A percentile compares a stretch with the other conserved stretches of the same genome.
Conservation (phyloP, 2,797 vertebrate genomes). For the Babyrousa celebensis region DNA sequence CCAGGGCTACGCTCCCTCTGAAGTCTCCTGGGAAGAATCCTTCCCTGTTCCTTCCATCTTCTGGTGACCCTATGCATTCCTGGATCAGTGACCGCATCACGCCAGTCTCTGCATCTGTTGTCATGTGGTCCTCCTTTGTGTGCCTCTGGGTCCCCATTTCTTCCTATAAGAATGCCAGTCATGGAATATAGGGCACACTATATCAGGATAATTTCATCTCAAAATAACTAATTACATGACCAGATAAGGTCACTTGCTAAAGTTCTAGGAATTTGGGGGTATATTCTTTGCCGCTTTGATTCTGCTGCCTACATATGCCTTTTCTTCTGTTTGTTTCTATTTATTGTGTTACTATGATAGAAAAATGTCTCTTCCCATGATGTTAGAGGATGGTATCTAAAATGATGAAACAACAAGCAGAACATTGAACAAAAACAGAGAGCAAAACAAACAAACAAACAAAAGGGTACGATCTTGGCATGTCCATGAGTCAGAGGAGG, state of each 20-base stretch:
- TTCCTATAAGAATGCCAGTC: neutral
- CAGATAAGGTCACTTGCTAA: neutral
- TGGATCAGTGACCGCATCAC: neutral
- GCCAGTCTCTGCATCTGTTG: neutral
- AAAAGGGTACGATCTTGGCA: neutral
- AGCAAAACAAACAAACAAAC: neutral
- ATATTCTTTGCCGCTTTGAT: neutral
- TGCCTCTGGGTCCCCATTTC: neutral
- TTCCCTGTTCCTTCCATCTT: neutral
- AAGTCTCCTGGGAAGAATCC: neutral
- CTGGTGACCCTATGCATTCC: neutral
- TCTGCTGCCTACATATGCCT: neutral
- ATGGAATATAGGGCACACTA: neutral
- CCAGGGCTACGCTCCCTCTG: neutral
- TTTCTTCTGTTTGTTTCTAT: neutral
- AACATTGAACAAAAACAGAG: neutral
- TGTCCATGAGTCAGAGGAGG: neutral
- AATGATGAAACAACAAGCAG: neutral
- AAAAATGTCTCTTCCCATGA: neutral
- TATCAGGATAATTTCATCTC: neutral
- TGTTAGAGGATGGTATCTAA: neutral
- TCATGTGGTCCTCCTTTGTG: neutral
- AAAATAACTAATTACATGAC: neutral
- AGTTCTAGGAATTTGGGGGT: neutral
- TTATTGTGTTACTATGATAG: neutral